Evolutionary conservation across 2,888 invertebrate species (phyloP).

Genomic region (Rhagium mordax): DNA sequence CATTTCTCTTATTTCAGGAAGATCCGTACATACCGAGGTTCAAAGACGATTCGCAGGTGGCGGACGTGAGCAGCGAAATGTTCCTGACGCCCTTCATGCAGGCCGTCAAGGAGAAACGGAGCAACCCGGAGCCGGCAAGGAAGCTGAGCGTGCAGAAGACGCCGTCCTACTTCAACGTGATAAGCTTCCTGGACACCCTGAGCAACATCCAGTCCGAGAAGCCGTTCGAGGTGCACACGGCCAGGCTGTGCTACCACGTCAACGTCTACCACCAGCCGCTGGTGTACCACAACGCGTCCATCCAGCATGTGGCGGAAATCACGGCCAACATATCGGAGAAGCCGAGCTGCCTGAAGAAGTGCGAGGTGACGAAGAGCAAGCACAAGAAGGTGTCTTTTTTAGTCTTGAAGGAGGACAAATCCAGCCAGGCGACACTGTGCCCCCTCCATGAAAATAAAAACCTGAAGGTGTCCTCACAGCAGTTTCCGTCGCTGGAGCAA

Average conservation of each 20-base stretch:
- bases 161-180: slow-evolving; percentile 55
- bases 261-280: slow-evolving; percentile 20
- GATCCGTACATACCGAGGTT: slow-evolving; percentile 35
- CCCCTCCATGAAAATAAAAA: slow-evolving; percentile 40
- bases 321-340: slow-evolving; percentile 23
- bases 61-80: slow-evolving; percentile 45
- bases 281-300: slow-evolving; percentile 29
- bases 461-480: slow-evolving; percentile 30
- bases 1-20: slow-evolving; percentile 39
- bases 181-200: slow-evolving; percentile 56
- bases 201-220: slow-evolving; percentile 46
- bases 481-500: slow-evolving; percentile 27
- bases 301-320: slow-evolving; percentile 22
- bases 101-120: slow-evolving; percentile 51
- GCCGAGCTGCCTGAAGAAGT: slow-evolving; percentile 46
- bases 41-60: slow-evolving; percentile 38
- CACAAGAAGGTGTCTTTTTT: slow-evolving; percentile 53
- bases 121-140: slow-evolving; percentile 13
- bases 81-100: slow-evolving; percentile 58
- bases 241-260: slow-evolving; percentile 38
- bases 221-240: slow-evolving; percentile 45
- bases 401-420: slow-evolving; percentile 49
- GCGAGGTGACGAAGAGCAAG: slow-evolving; percentile 36
- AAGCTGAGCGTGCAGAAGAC: slow-evolving; percentile 34
- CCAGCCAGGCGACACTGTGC: slow-evolving; percentile 45